phyloP scores from a whole-genome alignment of 2,113 vertebrate genomes.

The Nyctibius bracteatus region DNA sequence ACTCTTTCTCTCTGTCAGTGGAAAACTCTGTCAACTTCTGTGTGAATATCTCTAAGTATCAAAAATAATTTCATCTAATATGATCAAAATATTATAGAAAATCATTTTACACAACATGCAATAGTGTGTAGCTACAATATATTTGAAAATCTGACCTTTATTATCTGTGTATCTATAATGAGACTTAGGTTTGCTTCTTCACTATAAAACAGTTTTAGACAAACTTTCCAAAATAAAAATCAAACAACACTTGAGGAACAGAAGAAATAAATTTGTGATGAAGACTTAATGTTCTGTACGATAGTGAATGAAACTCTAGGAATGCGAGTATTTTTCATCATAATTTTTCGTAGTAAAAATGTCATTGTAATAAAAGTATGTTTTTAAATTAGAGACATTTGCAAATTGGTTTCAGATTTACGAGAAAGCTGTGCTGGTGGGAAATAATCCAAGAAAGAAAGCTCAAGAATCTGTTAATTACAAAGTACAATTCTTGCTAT shows the following conservation, averaged over 20 bases:
- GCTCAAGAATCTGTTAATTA: slow-evolving; percentile 43
- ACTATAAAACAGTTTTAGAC: neutral
- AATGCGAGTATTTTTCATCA: neutral
- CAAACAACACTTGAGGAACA: neutral
- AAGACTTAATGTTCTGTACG: neutral
- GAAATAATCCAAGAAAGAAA: slow-evolving; percentile 40
- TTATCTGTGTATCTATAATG: neutral
- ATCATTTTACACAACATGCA: neutral
- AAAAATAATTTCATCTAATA: neutral
- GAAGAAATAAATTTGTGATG: neutral
- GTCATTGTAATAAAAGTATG: slow-evolving; percentile 11
- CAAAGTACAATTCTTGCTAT: neutral
- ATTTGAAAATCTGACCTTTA: neutral
- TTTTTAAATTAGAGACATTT: slow-evolving; percentile 46
- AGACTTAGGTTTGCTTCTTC: neutral
- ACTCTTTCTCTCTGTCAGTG: neutral
- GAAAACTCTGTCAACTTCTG: neutral
- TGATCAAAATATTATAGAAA: neutral
- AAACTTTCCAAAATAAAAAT: neutral
- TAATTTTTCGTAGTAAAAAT: slow-evolving; percentile 27
- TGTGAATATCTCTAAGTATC: neutral
- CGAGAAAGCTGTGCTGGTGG: slow-evolving; percentile 17
- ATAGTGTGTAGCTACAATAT: neutral
- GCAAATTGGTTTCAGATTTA: slow-evolving; percentile 42
- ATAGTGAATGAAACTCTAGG: neutral